Base-by-base conservation (phyloP, 2,113 vertebrate species). In the Psilopsiagon aymara region DNA sequence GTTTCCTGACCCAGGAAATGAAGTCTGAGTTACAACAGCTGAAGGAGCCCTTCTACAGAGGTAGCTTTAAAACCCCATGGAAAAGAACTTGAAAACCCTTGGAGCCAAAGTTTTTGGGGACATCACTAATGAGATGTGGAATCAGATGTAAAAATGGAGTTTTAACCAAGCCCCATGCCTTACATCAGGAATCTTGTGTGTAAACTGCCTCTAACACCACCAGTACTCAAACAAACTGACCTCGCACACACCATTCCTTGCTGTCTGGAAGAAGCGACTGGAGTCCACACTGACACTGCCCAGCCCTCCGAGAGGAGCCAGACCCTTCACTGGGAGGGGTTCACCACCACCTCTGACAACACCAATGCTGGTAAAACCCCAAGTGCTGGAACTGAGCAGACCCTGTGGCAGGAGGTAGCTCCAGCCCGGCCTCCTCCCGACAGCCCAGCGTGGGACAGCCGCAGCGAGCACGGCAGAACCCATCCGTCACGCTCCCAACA, bases 171-270 rank as follows among this genome's bases (percentile, higher is more conserved):
- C 21, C 12, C 21, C 33, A 6, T 14, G 8, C 43, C 27, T 69
- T n/a, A 68, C 24, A 23, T 10, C 1, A 0, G 7, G 25, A 75
- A 68, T 8, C 39, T n/a, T 29, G 13, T 2, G 1, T 0, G 0
- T 24, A 17, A 8, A 20, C 10, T 0, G 0, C 55, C 2, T 10
- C 1, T 2, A 64, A 31, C 7, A 39, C 10, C 64, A 33, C 20
- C 53, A 37, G 10, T 6, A 68, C 23, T 35, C 13, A 23, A 44
- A 77, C 57, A 57, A 37, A 29, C 1, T 10, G 31, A 49, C 28
- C 51, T 55, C 39, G 10, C 51, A 39, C 37, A 37, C 1, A 6
- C 2, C n/a, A 16, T 1, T 82, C 39, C 43, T 67, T 63, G 43
- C 31, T 39, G 31, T 18, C 33, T 47, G 28, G n/a, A 39, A 51